phyloP scores from a whole-genome alignment of 37 sponge, comb jelly and placozoan species.

The Theonella swinhoei region DNA sequence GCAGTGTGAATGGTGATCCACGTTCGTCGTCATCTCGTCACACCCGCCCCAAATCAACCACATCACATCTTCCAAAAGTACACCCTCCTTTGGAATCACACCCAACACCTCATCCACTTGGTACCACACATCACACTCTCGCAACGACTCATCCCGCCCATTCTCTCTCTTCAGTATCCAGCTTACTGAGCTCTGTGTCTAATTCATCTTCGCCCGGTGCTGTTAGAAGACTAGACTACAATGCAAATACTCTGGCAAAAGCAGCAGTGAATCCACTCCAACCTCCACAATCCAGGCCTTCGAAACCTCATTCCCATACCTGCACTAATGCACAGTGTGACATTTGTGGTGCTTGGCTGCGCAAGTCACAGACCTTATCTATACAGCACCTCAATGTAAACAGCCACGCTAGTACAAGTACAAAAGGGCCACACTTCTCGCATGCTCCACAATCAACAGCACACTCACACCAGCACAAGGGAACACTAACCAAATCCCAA shows the following conservation, averaged over 20 bases:
- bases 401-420: background rate
- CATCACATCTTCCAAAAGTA: background rate
- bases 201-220: no score
- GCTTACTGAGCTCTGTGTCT: background rate
- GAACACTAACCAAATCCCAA: background rate
- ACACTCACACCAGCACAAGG: background rate
- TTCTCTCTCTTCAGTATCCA: conserved; percentile 1
- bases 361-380: no score
- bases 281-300: no score
- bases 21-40: background rate
- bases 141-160: background rate
- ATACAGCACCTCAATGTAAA: background rate
- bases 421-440: background rate
- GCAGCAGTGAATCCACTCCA: no score
- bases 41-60: background rate
- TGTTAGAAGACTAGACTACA: no score
- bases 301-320: no score
- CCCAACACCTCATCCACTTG: background rate
- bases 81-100: background rate
- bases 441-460: background rate
- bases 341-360: background rate
- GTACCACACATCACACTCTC: background rate
- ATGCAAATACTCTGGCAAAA: no score
- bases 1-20: background rate
- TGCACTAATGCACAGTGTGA: background rate